A percentile compares a stretch with the other conserved stretches of the same genome.
phyloP scores from a whole-genome alignment of 2,888 invertebrate species.

The Orthosia cruda region DNA sequence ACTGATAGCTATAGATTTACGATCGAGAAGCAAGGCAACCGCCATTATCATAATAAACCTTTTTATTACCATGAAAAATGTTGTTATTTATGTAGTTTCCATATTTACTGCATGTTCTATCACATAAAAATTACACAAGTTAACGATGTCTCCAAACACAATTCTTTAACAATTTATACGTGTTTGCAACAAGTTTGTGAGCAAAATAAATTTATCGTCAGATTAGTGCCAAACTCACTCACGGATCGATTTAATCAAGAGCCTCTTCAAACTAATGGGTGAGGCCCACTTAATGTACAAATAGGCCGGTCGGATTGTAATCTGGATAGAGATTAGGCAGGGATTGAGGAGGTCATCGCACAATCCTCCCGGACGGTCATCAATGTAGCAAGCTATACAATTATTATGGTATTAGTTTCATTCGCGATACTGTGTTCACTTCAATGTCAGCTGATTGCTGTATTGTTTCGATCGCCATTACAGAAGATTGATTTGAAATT shows the following conservation, averaged over 20 bases:
- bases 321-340: conserved; percentile 78
- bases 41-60: not conserved
- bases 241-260: conserved; percentile 76
- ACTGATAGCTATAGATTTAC: not conserved
- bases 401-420: conserved; percentile 55
- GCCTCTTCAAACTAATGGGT: conserved; percentile 81
- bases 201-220: conserved; percentile 71
- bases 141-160: conserved; percentile 35
- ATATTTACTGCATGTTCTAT: conserved; percentile 1
- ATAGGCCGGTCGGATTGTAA: conserved; percentile 79
- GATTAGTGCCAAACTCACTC: conserved; percentile 77
- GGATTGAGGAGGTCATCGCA: conserved; percentile 74
- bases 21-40: not conserved
- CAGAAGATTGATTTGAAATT: conserved; percentile 4
- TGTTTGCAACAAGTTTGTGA: conserved; percentile 62
- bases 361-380: conserved; percentile 59
- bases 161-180: conserved; percentile 44
- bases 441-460: conserved; percentile 33
- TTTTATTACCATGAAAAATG: not conserved
- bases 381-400: conserved; percentile 51
- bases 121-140: conserved; percentile 40
- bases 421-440: conserved; percentile 16
- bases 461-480: conserved; percentile 20
- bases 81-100: not conserved
- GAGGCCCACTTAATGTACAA: conserved; percentile 79